Conservation (phyloP, 2,888 invertebrate genomes). For the Heliconius sara region DNA sequence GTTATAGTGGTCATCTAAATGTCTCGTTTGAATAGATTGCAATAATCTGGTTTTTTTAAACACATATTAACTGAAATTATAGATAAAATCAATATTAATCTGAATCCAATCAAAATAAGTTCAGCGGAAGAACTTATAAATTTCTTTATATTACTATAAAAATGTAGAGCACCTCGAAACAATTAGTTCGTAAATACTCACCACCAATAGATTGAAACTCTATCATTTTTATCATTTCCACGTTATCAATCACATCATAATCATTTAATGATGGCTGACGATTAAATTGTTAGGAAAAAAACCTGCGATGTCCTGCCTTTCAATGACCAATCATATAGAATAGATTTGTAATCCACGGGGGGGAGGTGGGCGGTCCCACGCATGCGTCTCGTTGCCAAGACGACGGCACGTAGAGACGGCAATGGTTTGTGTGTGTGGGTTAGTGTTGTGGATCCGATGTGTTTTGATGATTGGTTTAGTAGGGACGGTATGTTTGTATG, state of each 20-base stretch:
- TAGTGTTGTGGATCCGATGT: slow-evolving; percentile 37
- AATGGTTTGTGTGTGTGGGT: slow-evolving; percentile 63
- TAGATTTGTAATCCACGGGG: slow-evolving; percentile 54
- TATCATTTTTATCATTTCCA: slow-evolving; percentile 30
- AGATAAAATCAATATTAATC: not conserved
- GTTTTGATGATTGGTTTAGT: slow-evolving; percentile 23
- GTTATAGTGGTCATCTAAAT: slow-evolving; percentile 60
- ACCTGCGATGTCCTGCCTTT: slow-evolving; percentile 52
- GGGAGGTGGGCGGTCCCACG: slow-evolving; percentile 80
- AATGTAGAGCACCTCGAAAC: not conserved
- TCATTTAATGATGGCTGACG: slow-evolving; percentile 46
- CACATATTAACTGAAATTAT: not conserved
- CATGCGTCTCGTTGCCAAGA: slow-evolving; percentile 85
- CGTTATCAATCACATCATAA: slow-evolving; percentile 36
- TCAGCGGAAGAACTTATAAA: not conserved
- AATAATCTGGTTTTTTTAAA: not conserved
- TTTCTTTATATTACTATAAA: not conserved
- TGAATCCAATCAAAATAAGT: not conserved
- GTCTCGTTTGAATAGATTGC: slow-evolving; percentile 52
- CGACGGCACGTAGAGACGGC: slow-evolving; percentile 83
- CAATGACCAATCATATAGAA: slow-evolving; percentile 74
- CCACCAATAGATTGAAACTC: not conserved
- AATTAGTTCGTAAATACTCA: not conserved
- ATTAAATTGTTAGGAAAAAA: slow-evolving; percentile 48
- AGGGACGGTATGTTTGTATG: slow-evolving; percentile 7